A percentile compares a stretch with the other conserved stretches of the same genome.
Evolutionary conservation across 2,113 vertebrate genomes (phyloP).

Genomic region (Trematocara marginatum): DNA sequence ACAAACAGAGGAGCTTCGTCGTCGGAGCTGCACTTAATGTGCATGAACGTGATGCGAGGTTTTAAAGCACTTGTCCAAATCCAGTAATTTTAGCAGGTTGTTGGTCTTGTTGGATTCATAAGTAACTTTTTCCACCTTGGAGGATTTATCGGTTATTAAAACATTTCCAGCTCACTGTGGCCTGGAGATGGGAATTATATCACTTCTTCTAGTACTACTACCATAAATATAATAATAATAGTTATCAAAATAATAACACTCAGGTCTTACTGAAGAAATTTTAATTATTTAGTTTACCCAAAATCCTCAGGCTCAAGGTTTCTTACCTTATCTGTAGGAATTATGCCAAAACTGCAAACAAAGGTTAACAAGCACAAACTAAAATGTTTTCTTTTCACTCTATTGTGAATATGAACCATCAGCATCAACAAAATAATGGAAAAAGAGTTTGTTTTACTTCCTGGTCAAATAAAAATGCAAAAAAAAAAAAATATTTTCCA

Average conservation of each 20-base stretch:
- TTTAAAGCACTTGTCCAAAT: not conserved
- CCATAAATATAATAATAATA: not conserved
- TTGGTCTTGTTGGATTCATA: not conserved
- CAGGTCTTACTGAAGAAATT: not conserved
- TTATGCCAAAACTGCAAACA: not conserved
- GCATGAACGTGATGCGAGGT: rapidly evolving
- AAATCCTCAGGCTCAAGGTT: not conserved
- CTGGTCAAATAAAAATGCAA: not conserved
- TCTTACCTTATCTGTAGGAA: not conserved
- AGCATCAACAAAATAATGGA: not conserved
- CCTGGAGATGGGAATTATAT: not conserved
- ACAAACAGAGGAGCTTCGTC: not conserved
- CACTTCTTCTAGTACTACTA: not conserved
- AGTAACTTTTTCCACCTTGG: not conserved
- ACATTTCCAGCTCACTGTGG: not conserved
- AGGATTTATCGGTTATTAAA: not conserved
- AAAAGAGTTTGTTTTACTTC: not conserved
- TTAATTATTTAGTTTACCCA: not conserved
- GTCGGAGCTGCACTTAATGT: not conserved
- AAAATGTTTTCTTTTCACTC: not conserved
- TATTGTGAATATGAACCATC: not conserved
- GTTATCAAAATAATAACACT: not conserved
- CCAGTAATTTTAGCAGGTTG: not conserved
- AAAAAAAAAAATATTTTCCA: rapidly evolving
- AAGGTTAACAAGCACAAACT: not conserved